Base-by-base conservation (phyloP, 2,797 vertebrate genomes). In the Eleutherodactylus coqui region DNA sequence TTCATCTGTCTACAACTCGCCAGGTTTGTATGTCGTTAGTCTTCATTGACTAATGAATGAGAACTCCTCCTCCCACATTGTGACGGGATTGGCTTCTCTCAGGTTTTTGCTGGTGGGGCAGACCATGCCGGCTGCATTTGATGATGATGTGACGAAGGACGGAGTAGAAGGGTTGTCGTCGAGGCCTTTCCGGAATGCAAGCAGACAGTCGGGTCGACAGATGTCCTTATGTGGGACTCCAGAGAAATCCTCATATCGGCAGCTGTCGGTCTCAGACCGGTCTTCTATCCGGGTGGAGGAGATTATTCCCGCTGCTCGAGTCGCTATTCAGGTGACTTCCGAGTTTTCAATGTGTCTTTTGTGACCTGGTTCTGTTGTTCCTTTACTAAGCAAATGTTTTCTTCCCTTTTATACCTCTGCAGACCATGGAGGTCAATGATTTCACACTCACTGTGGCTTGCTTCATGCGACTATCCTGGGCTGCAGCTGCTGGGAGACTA, bases 401-500 rank as follows among this genome's bases (percentile, higher is more conserved):
- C 3, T 51, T 24, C 27, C 27, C 7, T 1, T 49, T 38, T 78
- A 19, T 90, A 2, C 87, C 86, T 75, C 86, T 86, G 34, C 83
- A 99, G 98, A 99, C 97, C 1, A 99, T 99, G 98, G 98, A 99
- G 90, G 97, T 98, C 32, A 96, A 92, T 0, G 98, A 99, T 91
- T 99, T 99, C 92, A 99, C 97, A 4, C 97, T 97, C 64, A 99
- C 98, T 0, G 98, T 99, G 84, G 97, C 98, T 80, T 99, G 98
- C 89, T 99, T 99, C 92, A 99, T 99, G 97, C 94, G 98, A 24
- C 93, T 99, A 80, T 98, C 98, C 0, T 99, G 98, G 98, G 98
- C 98, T 3, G 98, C 98, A 0, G 98, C 98, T 34, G 98, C 98
- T 0, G 98, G 98, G 49, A 95, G 97, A 13, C 91, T 99, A 87